Percentiles rank a stretch among this genome's conserved stretches.
Conservation (phyloP, 2,888 invertebrate genomes). For the Acrobeloides nanus region DNA sequence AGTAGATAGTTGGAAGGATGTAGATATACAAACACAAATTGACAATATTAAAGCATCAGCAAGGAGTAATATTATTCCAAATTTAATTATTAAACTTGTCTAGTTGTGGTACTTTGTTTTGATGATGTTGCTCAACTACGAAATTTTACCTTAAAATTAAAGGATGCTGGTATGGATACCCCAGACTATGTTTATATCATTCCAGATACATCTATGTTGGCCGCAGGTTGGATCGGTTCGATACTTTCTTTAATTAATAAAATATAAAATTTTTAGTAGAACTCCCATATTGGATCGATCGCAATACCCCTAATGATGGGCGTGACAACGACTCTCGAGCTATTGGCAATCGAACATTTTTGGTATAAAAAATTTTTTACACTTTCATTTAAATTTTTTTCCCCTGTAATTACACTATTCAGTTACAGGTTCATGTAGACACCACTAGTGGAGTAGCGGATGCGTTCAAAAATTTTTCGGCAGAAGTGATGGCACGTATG, state of each 20-base stretch:
- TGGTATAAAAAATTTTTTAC: neutral
- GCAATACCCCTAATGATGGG: conserved; percentile 13
- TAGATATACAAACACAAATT: conserved; percentile 16
- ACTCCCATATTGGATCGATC: conserved; percentile 11
- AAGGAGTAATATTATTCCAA: conserved; percentile 15
- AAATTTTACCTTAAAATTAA: conserved; percentile 17
- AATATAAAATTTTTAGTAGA: neutral
- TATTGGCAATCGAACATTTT: conserved; percentile 9
- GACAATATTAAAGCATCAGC: conserved; percentile 18
- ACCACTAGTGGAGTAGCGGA: conserved; percentile 7
- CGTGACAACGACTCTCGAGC: conserved; percentile 14
- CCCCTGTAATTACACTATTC: too few species aligned
- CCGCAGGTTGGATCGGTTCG: too few species aligned
- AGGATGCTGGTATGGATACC: conserved; percentile 27
- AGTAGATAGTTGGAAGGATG: conserved; percentile 16
- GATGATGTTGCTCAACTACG: conserved; percentile 21
- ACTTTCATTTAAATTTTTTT: neutral
- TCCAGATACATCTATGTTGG: conserved; percentile 15
- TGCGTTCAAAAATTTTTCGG: conserved; percentile 5
- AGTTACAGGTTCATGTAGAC: conserved; percentile 16
- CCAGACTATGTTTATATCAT: conserved; percentile 43
- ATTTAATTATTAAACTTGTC: conserved; percentile 2
- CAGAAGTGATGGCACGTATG: conserved; percentile 12
- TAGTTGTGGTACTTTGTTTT: conserved; percentile 22
- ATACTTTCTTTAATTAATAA: neutral